phyloP scores from a whole-genome alignment of 2,888 invertebrate genomes.

The Hypena proboscidalis region DNA sequence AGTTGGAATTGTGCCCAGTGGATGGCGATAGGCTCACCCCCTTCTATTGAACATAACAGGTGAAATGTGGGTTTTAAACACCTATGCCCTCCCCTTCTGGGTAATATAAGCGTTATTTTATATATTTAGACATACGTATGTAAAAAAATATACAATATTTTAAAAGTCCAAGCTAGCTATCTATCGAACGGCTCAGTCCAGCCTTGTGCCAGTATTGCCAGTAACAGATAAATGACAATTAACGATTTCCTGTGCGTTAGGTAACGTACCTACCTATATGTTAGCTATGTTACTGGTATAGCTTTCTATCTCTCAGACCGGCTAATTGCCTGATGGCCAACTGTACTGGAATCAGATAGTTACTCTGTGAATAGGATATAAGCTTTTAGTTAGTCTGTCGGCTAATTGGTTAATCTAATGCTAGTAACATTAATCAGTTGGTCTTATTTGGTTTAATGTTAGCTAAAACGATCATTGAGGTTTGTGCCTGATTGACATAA shows the following conservation, averaged over 20 bases:
- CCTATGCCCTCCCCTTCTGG: no score
- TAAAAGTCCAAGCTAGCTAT: conserved; percentile 4
- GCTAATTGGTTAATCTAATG: no score
- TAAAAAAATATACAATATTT: not conserved
- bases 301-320: conserved; percentile 30
- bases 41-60: no score
- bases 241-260: conserved; percentile 43
- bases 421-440: no score
- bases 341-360: not conserved
- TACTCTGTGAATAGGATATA: not conserved
- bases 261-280: conserved; percentile 18
- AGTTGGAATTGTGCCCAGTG: no score
- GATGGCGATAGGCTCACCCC: no score
- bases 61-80: no score
- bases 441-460: no score
- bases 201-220: conserved; percentile 44
- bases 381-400: no score
- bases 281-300: conserved; percentile 21
- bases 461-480: no score
- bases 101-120: no score
- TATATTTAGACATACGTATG: not conserved
- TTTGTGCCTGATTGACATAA: no score
- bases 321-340: conserved; percentile 18
- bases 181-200: conserved; percentile 16
- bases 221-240: conserved; percentile 41